A percentile compares a stretch with the other conserved stretches of the same genome.
These are phyloP conservation scores for Ammodytes dubius DNA, from an alignment of 2,113 vertebrate genomes.

Conservation along the genomic window DNA sequence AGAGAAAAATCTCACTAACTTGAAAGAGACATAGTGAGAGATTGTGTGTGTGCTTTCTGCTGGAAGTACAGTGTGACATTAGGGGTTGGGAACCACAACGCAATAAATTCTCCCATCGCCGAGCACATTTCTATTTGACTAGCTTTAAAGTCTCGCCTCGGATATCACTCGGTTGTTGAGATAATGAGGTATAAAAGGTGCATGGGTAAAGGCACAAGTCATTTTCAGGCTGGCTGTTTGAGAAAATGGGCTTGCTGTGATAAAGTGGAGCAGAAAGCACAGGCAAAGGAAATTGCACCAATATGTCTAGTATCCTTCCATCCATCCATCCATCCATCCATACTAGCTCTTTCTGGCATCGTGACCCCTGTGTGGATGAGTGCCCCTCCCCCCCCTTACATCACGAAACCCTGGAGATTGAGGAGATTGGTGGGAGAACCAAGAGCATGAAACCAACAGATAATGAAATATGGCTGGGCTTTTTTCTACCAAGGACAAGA, in stretches of 20 bases:
- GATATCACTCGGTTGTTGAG: constrained; percentile 29
- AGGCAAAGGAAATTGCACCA: constrained; percentile 62
- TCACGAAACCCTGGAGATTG: constrained; percentile 53
- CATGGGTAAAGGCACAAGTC: constrained; percentile 8
- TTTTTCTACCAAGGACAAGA: constrained; percentile 73
- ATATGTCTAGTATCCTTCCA: constrained; percentile 42
- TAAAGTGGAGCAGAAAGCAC: constrained; percentile 29
- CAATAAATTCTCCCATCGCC: constrained; percentile 16
- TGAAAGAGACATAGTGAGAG: constrained; percentile 20
- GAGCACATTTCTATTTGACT: constrained; percentile 31
- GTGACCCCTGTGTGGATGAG: constrained; percentile 62
- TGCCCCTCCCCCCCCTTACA: constrained; percentile 41
- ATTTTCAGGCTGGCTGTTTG: constrained; percentile 28
- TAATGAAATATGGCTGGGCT: constrained; percentile 72
- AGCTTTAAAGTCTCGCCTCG: constrained; percentile 33
- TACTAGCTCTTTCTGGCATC: constrained; percentile 37
- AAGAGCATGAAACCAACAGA: constrained; percentile 67
- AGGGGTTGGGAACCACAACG: background rate
- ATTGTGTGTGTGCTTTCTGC: constrained; percentile 1
- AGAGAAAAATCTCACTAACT: background rate
- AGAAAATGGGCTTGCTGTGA: constrained; percentile 41
- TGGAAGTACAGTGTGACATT: constrained; percentile 29
- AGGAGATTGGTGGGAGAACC: constrained; percentile 65
- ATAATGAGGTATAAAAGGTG: constrained; percentile 51
- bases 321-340: background rate